Conservation (phyloP, 2,888 invertebrate genomes). For the Philonicus albiceps region DNA sequence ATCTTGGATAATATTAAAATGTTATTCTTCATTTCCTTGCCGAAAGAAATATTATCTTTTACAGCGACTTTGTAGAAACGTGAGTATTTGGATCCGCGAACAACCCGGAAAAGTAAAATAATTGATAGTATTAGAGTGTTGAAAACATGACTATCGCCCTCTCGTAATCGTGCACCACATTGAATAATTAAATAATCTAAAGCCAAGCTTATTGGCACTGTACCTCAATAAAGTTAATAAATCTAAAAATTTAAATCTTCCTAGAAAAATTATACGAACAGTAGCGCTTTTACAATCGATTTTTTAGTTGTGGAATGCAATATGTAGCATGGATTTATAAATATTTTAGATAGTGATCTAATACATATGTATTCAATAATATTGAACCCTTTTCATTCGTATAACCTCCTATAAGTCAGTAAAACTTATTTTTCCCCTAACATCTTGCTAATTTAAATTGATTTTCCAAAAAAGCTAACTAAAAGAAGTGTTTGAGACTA, state of each 20-base stretch:
- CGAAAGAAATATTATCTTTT: too few relatives aligned
- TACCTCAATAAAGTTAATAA: not conserved
- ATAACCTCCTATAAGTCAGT: too few relatives aligned
- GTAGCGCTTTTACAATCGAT: not conserved
- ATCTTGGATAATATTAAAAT: too few relatives aligned
- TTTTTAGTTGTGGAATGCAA: not conserved
- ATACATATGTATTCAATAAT: too few relatives aligned
- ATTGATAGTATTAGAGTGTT: not conserved
- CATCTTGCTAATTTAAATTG: not conserved
- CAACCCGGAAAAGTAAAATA: not conserved
- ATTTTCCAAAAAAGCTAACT: not conserved
- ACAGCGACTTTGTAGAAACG: not conserved
- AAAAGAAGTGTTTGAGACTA: not conserved
- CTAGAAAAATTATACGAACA: too few relatives aligned
- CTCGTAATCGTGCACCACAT: not conserved
- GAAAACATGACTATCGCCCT: not conserved
- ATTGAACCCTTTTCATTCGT: too few relatives aligned
- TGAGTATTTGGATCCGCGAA: not conserved
- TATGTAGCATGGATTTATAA: not conserved
- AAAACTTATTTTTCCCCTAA: not conserved
- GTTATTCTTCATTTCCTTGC: too few relatives aligned
- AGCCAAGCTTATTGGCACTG: not conserved
- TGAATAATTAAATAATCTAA: not conserved
- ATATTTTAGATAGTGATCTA: not conserved
- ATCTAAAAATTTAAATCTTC: too few relatives aligned